phyloP scores from a whole-genome alignment of 2,113 vertebrate genomes.

The Hippolais icterina region DNA sequence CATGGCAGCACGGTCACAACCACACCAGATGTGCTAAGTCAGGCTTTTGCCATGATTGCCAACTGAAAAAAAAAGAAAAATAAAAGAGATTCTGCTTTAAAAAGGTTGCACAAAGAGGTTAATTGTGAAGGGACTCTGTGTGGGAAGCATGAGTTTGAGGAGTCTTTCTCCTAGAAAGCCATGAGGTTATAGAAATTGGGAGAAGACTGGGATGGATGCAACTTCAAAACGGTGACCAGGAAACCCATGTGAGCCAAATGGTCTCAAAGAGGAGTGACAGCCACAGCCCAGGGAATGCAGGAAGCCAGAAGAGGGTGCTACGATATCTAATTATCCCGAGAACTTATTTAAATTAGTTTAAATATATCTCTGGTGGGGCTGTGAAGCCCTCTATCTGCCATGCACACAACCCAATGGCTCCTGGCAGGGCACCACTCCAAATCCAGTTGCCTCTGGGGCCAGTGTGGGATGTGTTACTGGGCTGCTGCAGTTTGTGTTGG shows the following conservation, averaged over 20 bases:
- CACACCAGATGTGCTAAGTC: not conserved
- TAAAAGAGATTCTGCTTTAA: not conserved
- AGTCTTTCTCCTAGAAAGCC: not conserved
- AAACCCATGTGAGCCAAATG: not conserved
- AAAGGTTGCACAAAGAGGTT: slow-evolving; percentile 7
- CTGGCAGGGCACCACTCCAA: fast-evolving
- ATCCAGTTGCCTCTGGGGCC: fast-evolving
- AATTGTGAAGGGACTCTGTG: not conserved
- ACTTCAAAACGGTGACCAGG: not conserved
- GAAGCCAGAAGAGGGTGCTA: slow-evolving; percentile 66
- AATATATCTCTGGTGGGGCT: not conserved
- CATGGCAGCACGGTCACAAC: fast-evolving
- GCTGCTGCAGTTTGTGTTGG: not conserved
- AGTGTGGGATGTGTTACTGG: fast-evolving
- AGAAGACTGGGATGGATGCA: not conserved
- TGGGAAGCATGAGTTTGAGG: not conserved
- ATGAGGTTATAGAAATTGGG: not conserved
- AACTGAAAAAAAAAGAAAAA: not conserved
- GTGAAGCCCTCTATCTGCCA: not conserved
- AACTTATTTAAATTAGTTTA: slow-evolving; percentile 10
- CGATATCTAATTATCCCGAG: slow-evolving; percentile 19
- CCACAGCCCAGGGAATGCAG: not conserved
- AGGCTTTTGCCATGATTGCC: not conserved
- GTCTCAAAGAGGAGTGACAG: not conserved
- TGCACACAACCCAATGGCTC: not conserved